phyloP scores from a whole-genome alignment of 2,797 vertebrate genomes.

The Hylomyscus alleni region DNA sequence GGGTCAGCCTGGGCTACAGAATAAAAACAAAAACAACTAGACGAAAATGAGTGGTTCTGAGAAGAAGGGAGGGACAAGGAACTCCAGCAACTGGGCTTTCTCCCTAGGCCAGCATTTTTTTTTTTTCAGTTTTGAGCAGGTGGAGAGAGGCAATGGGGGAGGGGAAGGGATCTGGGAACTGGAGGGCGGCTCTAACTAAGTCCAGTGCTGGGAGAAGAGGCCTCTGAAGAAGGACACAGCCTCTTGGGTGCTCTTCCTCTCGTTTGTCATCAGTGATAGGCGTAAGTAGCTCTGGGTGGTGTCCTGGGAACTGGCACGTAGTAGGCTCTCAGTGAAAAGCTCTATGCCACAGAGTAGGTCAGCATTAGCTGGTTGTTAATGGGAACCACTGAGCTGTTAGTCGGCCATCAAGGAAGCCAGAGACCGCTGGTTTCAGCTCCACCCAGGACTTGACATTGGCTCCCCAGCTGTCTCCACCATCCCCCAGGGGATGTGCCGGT shows the following conservation, averaged over 20 bases:
- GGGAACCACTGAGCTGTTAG: background rate
- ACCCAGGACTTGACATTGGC: fast-evolving
- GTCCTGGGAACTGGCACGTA: background rate
- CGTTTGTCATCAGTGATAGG: background rate
- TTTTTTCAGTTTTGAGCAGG: background rate
- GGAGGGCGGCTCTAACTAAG: fast-evolving
- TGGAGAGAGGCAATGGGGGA: background rate
- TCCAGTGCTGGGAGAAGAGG: background rate
- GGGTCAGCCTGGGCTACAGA: background rate
- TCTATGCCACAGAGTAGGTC: fast-evolving
- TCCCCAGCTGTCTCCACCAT: background rate
- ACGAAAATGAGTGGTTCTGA: background rate
- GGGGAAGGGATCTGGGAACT: background rate
- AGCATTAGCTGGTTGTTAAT: too few species aligned
- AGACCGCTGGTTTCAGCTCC: fast-evolving
- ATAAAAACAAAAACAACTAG: background rate
- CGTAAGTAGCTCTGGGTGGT: too few species aligned
- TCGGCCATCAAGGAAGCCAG: background rate
- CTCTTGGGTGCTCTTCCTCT: fast-evolving
- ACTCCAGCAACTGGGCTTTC: background rate
- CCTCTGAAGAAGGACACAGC: fast-evolving
- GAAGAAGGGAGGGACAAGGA: background rate
- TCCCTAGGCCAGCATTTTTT: background rate
- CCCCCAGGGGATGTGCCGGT: background rate
- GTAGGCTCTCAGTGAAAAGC: background rate